phyloP scores from a whole-genome alignment of 1,140 invertebrate genomes.

The Habropoda laboriosa region DNA sequence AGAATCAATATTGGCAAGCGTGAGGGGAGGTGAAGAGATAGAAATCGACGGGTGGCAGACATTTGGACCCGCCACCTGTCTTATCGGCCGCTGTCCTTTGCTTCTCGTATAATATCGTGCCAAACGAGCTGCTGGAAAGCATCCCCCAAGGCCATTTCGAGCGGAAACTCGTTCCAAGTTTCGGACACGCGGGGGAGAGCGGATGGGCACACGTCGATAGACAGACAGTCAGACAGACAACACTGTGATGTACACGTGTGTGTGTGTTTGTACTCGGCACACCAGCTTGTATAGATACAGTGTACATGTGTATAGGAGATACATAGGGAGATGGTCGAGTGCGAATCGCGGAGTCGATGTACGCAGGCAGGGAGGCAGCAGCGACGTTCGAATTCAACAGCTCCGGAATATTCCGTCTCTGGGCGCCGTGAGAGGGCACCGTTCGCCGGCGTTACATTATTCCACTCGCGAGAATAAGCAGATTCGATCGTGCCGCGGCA shows the following conservation, averaged over 20 bases:
- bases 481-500: slow-evolving; percentile 62
- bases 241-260: not conserved
- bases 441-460: slow-evolving; percentile 53
- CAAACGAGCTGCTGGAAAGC: slow-evolving; percentile 53
- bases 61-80: slow-evolving; percentile 49
- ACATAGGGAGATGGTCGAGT: not conserved
- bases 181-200: slow-evolving; percentile 44
- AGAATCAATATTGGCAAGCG: slow-evolving; percentile 63
- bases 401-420: slow-evolving; percentile 49
- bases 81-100: slow-evolving; percentile 56
- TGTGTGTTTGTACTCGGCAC: not conserved
- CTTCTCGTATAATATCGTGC: slow-evolving; percentile 54
- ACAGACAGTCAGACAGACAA: not conserved
- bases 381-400: slow-evolving; percentile 42
- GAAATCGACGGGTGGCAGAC: slow-evolving; percentile 1
- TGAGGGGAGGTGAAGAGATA: not conserved
- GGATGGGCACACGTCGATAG: not conserved
- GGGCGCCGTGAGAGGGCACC: not conserved
- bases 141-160: slow-evolving; percentile 49
- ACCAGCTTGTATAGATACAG: not conserved
- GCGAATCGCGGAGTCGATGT: slow-evolving; percentile 1
- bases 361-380: too few species aligned
- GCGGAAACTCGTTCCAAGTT: slow-evolving; percentile 59
- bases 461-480: slow-evolving; percentile 53
- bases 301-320: not conserved